Evolutionary conservation across 2,797 vertebrate genomes (phyloP), one percentile per base, ranked within the genome.

Genomic region (Periparus ater): DNA sequence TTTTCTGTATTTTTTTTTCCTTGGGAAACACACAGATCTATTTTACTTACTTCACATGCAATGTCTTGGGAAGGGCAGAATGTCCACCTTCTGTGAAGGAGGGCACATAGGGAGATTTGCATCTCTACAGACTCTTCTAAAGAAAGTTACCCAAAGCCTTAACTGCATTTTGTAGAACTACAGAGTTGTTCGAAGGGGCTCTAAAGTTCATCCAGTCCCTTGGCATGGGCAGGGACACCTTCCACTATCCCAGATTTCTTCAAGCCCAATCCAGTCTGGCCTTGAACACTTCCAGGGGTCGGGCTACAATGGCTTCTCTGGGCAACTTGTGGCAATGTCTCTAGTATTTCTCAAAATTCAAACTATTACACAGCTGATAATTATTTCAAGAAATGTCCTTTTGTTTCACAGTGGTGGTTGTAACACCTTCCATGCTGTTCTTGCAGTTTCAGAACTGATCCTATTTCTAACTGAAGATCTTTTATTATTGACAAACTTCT

Each of bases 41-140:
- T 42, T 84, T 61, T 38, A 17, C 14, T 58, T 76, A 8, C 0
- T 82, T n/a, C 32, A 34, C 0, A 0, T 68, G 6, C 1, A 34
- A 9, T 63, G 54, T 63, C 16, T 36, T 80, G 30, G 11, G 30
- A 54, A 20, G 57, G 75, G 27, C n/a, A 54, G n/a, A 44, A 40
- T 30, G 21, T 44, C 85, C 5, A 3, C 61, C 30, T 26, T 15
- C 38, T 54, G 17, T 45, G 61, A 48, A 77, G 34, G 18, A 86
- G 32, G 22, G 9, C 2, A 1, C 4, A 5, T 11, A 27, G 58
- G 34, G 66, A 27, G 22, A 58, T 70, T 38, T 47, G 12, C 19
- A 32, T 65, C 61, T 68, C 25, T 80, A 20, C 26, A 71, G 68
- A 18, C 40, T 73, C 44, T 50, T 40, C 63, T 21, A 20, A 75